These are phyloP conservation scores for Vicugna pacos DNA, from an alignment of 2,113 vertebrate species.

Conservation along the genomic window DNA sequence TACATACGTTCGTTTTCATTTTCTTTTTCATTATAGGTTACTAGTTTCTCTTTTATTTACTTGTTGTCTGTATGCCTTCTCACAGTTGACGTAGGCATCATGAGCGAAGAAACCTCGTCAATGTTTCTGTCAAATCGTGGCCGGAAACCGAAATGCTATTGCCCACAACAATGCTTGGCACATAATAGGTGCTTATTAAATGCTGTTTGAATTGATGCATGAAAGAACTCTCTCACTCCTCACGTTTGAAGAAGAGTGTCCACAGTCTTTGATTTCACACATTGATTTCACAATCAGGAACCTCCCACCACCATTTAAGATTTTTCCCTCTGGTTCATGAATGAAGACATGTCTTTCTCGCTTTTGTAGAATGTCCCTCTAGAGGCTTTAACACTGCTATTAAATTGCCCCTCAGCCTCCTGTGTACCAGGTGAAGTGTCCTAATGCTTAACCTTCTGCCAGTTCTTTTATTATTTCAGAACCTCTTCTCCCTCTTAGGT, in stretches of 20 bases:
- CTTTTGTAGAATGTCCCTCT: constrained; percentile 16
- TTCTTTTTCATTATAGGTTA: too few relatives aligned
- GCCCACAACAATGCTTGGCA: not conserved
- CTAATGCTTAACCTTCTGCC: constrained; percentile 48
- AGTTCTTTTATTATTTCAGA: constrained; percentile 3
- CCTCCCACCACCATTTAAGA: not conserved
- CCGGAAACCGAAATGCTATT: not conserved
- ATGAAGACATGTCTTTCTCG: constrained; percentile 44
- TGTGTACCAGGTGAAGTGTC: not conserved
- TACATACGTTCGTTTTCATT: too few relatives aligned
- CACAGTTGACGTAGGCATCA: not conserved
- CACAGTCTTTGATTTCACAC: not conserved
- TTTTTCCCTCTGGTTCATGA: not conserved
- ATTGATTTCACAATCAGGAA: constrained; percentile 7
- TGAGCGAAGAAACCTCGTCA: not conserved
- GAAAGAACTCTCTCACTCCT: not conserved
- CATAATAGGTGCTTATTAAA: not conserved
- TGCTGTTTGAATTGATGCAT: not conserved
- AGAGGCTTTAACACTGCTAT: constrained; percentile 37
- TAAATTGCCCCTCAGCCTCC: constrained; percentile 40
- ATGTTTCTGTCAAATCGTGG: not conserved
- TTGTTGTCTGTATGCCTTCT: not conserved
- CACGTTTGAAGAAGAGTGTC: not conserved
- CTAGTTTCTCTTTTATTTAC: not conserved
- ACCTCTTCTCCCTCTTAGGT: not conserved